Evolutionary conservation across 2,888 invertebrate species (phyloP), one percentile per base, ranked within the genome.

Genomic region (Spodoptera exigua): DNA sequence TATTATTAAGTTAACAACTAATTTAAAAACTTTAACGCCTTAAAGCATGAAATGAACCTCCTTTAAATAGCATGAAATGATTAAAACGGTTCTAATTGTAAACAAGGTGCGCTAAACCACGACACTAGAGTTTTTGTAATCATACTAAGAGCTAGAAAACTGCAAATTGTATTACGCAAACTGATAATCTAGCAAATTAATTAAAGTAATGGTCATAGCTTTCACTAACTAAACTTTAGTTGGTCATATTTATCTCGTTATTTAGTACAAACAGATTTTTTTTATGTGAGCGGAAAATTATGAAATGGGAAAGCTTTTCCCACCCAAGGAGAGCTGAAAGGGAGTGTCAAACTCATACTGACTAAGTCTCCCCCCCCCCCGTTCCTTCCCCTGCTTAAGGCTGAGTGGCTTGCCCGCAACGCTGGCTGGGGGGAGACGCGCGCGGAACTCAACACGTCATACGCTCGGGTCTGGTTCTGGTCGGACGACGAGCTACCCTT

Each of bases 61-160:
- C 55, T 32, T 41, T 55, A 47, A 51, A 53, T 44, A 44, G 61
- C 74, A 60, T 76, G 74, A 70, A 74, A 76, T 57, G 3, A 62
- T 45, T 45, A 46, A 58, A 53, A 62, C 44, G 44, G 53, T 69
- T 60, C 44, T 27, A 49, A 68, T 64, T 58, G 56, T 66, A 71
- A 27, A 76, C 55, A 57, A 52, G 45, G 64, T 66, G 65, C 61
- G 64, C 67, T 79, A 63, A 72, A 74, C 69, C 67, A 70, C 67
- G 69, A 67, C 55, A 56, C 67, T 55, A 67, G 70, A 80, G 70
- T 74, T 77, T 80, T 79, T 80, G 78, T 80, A 82, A 80, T 82
- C 73, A 72, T 65, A 47, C 70, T 81, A 79, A 81, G 70, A 79
- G 79, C 79, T 78, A 67, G 70, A 71, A 68, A 71, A 76, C 67